Base-by-base conservation (phyloP, 1,140 invertebrate species). In the Drosophila varians region DNA sequence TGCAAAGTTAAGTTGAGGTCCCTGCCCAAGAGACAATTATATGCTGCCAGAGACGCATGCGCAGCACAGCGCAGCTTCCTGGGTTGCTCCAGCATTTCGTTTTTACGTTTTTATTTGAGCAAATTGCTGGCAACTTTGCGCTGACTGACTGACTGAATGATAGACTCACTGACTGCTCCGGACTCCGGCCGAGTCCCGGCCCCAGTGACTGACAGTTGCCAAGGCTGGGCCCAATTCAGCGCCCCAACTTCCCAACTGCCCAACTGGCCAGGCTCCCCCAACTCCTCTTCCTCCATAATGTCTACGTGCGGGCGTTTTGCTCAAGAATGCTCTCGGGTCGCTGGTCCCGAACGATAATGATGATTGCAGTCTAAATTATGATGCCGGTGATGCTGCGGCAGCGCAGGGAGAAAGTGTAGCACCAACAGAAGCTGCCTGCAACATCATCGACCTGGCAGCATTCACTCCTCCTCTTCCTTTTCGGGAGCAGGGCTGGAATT, bases 351-450 rank as follows among this genome's bases (percentile, higher is more conserved):
- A 88, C 86, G 88, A 86, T 90, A 90, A 90, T 90, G 88, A 90
- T 90, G 88, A 90, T 90, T 90, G 88, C 88, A 90, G 79, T 73
- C 88, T 86, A 90, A 90, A 90, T 90, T 90, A 90, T 90, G 88
- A 90, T 88, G 83, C 88, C 34, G 46, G 61, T 68, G 53, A 49
- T 58, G 40, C 25, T 47, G 54, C 53, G 38, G 76, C 54, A 68
- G 60, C 56, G 56, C 46, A 77, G 73, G 38, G 38, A 42, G 38
- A 42, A 42, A 42, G 38, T 42, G 38, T 42, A 34, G 54, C 54
- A 25, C 31, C 80, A 86, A 87, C 82, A 87, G 82, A 87, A 87
- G 82, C 82, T 87, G 77, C 64, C 84, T 82, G 74, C 66, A 80
- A 68, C 84, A 80, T 86, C 80, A 86, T 75, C 79, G 55, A 68